These are phyloP conservation scores for Apostichopus japonicus DNA, from an alignment of 35 echinoderm and acorn worm genomes.

Conservation along the genomic window DNA sequence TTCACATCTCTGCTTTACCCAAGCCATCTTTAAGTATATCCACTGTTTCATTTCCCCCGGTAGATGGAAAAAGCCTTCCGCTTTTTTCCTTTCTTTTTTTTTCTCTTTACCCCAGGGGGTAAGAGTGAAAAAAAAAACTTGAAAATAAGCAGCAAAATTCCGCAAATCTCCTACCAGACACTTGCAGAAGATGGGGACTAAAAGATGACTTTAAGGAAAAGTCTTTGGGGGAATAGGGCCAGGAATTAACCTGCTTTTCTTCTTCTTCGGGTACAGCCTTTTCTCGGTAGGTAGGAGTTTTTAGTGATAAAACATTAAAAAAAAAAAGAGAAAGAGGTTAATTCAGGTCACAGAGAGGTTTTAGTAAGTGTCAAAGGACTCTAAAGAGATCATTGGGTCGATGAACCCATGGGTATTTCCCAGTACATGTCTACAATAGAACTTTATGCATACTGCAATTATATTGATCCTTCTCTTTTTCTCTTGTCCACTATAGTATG, in stretches of 20 bases:
- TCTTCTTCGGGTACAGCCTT: background rate
- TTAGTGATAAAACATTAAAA: no score
- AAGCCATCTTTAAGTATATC: background rate
- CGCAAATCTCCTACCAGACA: slow-evolving; percentile 8
- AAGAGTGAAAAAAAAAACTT: slow-evolving; percentile 13
- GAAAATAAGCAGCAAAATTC: background rate
- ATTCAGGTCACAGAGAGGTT: slow-evolving; percentile 6
- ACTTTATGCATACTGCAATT: no score
- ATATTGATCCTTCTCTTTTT: no score
- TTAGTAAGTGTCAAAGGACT: background rate
- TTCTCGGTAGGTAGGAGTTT: background rate
- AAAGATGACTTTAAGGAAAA: background rate
- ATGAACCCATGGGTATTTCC: background rate
- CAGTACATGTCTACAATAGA: background rate
- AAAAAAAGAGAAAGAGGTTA: slow-evolving; percentile 13
- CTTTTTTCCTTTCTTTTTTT: background rate
- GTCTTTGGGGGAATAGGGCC: slow-evolving; percentile 13
- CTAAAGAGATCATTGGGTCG: background rate
- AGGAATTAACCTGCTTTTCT: slow-evolving; percentile 45
- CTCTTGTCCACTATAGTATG: no score
- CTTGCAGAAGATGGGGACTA: background rate
- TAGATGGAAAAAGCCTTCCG: background rate
- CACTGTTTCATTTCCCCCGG: background rate
- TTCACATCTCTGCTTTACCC: background rate
- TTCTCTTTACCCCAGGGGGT: background rate